A percentile compares a stretch with the other conserved stretches of the same genome.
phyloP scores from a whole-genome alignment of 1,140 invertebrate genomes.

The Dolichoris vasculosae region DNA sequence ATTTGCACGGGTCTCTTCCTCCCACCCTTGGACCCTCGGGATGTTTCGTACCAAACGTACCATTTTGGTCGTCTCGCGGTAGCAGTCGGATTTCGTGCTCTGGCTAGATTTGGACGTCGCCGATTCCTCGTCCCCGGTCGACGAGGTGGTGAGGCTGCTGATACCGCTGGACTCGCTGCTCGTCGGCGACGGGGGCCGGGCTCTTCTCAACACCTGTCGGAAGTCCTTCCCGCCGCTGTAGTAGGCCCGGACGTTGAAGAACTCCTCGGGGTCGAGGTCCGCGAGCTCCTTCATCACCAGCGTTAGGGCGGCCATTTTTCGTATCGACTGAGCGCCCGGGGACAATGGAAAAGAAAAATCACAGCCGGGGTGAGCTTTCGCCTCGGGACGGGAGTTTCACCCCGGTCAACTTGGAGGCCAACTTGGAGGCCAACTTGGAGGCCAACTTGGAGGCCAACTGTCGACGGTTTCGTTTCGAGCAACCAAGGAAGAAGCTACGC shows the following conservation, averaged over 20 bases:
- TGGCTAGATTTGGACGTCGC: background rate
- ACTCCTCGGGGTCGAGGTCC: constrained; percentile 28
- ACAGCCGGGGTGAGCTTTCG: too few species aligned
- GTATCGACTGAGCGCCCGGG: background rate
- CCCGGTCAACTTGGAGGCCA: too few species aligned
- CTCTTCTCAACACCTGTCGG: background rate
- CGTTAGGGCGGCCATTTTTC: constrained; percentile 58
- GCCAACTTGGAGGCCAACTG: too few species aligned
- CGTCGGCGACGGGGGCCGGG: constrained; percentile 56
- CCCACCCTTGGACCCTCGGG: too few species aligned
- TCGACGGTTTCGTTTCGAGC: too few species aligned
- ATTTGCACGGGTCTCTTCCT: too few species aligned
- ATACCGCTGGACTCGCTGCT: constrained; percentile 60
- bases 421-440: too few species aligned
- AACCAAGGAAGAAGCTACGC: too few species aligned
- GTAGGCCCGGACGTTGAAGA: constrained; percentile 15
- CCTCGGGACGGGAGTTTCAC: too few species aligned
- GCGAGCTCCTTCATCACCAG: constrained; percentile 55
- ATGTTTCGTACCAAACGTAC: too few species aligned
- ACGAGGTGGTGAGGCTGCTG: constrained; percentile 49
- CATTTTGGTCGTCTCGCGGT: background rate
- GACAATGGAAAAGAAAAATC: too few species aligned
- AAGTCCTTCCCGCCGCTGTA: background rate
- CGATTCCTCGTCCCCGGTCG: background rate
- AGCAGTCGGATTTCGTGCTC: background rate